Conservation (phyloP, 1,140 invertebrate species). For the Delia radicum region DNA sequence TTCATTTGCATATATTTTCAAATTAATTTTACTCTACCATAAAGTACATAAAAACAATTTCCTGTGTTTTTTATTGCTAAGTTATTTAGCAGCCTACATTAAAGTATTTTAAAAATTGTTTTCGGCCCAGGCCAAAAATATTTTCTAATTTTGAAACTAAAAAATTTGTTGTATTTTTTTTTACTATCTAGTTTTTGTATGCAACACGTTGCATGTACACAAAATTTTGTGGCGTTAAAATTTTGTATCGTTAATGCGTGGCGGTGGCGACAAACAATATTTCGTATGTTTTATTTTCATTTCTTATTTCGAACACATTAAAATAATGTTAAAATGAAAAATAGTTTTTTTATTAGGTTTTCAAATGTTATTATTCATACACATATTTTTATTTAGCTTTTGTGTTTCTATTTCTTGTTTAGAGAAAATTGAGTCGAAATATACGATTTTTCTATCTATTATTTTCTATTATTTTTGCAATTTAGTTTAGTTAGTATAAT, state of each 20-base stretch:
- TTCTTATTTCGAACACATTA: not conserved
- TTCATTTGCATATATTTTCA: too few relatives aligned
- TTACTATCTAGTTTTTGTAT: not conserved
- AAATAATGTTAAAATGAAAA: too few relatives aligned
- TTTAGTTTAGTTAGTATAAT: too few relatives aligned
- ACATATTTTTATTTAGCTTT: not conserved
- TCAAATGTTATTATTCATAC: not conserved
- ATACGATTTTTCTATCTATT: not conserved
- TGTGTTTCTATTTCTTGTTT: not conserved
- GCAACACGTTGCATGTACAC: not conserved
- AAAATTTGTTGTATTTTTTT: not conserved
- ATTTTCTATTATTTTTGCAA: too few relatives aligned
- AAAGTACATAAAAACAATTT: too few relatives aligned
- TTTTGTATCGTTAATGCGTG: not conserved
- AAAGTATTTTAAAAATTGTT: not conserved
- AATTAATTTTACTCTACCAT: too few relatives aligned
- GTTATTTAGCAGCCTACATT: too few relatives aligned
- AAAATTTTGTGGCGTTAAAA: not conserved
- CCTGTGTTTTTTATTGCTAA: too few relatives aligned
- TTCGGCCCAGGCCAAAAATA: conserved; percentile 38
- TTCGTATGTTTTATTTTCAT: not conserved
- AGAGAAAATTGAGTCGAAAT: not conserved
- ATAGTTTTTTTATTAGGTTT: not conserved
- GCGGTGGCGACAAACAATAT: not conserved
- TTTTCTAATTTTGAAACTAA: conserved; percentile 49